These are phyloP conservation scores for Phaetusa simplex DNA, from an alignment of 2,113 vertebrate species.

Conservation along the genomic window DNA sequence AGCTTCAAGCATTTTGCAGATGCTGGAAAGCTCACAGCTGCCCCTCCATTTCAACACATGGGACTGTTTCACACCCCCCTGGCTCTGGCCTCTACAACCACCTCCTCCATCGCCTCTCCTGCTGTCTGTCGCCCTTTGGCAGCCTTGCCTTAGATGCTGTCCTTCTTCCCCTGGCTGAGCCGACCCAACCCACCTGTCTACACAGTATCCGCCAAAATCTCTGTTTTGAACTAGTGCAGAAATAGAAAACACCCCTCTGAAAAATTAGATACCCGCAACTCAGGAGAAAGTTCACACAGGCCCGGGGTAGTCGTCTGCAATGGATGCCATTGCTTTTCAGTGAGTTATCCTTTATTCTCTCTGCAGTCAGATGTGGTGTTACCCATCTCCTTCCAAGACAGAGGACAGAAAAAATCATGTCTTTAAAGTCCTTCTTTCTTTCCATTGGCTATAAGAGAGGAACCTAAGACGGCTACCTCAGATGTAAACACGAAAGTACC, in stretches of 20 bases:
- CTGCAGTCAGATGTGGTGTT: neutral
- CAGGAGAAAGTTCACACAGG: neutral
- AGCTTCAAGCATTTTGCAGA: neutral
- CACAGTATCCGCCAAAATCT: neutral
- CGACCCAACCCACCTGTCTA: fast-evolving
- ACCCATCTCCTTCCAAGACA: neutral
- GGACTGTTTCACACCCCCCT: no score
- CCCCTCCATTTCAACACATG: neutral
- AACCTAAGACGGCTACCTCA: neutral
- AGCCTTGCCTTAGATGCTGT: neutral
- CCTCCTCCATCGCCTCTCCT: neutral
- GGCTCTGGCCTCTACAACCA: no score
- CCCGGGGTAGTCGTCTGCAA: fast-evolving
- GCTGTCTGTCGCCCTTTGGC: fast-evolving
- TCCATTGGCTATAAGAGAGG: neutral
- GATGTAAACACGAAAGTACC: neutral
- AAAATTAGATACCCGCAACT: neutral
- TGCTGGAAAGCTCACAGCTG: neutral
- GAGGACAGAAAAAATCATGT: neutral
- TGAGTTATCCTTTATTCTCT: no score
- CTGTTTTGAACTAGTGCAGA: neutral
- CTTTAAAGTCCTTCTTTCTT: neutral
- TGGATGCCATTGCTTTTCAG: neutral
- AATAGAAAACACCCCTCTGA: neutral
- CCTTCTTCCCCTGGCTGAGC: neutral